These are phyloP conservation scores for Pelecanoides urinatrix DNA, from an alignment of 2,113 vertebrate species.

Conservation along the genomic window DNA sequence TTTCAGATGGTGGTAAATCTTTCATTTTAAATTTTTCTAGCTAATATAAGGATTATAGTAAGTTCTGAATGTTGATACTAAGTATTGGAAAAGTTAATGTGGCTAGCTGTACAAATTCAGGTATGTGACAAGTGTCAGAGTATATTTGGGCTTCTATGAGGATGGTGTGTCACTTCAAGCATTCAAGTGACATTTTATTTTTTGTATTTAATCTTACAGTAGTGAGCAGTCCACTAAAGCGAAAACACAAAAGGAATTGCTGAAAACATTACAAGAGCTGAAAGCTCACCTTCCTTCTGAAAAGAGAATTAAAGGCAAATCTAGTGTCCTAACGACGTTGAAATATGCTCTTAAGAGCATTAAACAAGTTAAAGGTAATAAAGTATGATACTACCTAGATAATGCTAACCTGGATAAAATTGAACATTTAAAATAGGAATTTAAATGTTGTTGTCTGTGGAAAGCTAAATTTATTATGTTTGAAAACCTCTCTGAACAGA, in stretches of 20 bases:
- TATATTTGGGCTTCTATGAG: background rate
- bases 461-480: background rate
- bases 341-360: slow-evolving; percentile 92
- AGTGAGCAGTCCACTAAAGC: slow-evolving; percentile 90
- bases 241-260: slow-evolving; percentile 88
- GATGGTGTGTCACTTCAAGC: background rate
- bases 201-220: slow-evolving; percentile 68
- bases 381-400: background rate
- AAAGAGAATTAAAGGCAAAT: slow-evolving; percentile 86
- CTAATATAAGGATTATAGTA: background rate
- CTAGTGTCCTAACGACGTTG: slow-evolving; percentile 83
- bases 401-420: background rate
- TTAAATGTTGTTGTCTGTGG: background rate
- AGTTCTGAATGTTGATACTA: background rate
- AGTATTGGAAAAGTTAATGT: background rate
- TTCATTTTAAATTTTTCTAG: background rate
- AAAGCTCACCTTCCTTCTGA: slow-evolving; percentile 88
- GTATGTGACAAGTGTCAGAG: background rate
- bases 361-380: slow-evolving; percentile 93
- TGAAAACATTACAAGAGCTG: slow-evolving; percentile 88
- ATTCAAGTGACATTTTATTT: background rate
- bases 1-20: background rate
- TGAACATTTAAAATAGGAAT: background rate
- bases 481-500: background rate
- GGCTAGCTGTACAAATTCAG: background rate